A percentile compares a stretch with the other conserved stretches of the same genome.
phyloP scores from a whole-genome alignment of 2,888 invertebrate species.

The Steinernema scapterisci region DNA sequence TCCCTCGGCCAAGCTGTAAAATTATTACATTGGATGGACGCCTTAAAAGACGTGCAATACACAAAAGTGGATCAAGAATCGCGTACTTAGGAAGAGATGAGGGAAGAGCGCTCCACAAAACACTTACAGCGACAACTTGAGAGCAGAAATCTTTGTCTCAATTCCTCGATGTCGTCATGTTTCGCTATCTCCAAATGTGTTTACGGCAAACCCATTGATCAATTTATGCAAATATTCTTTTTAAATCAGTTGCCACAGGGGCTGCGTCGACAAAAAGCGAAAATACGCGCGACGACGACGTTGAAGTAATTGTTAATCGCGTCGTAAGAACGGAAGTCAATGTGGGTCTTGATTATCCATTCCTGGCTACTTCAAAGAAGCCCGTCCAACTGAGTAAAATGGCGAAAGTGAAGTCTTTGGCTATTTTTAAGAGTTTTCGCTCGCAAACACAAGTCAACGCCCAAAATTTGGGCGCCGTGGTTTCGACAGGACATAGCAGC shows the following conservation, averaged over 20 bases:
- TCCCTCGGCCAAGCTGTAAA: no score
- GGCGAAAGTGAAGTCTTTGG: neutral
- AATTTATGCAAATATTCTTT: slow-evolving; percentile 22
- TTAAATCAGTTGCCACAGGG: neutral
- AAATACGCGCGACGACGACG: slow-evolving; percentile 21
- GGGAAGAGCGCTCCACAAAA: neutral
- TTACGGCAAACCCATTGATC: slow-evolving; percentile 8
- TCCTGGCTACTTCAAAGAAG: slow-evolving; percentile 26
- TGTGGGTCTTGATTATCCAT: slow-evolving; percentile 30
- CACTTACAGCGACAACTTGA: slow-evolving; percentile 1
- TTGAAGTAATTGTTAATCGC: slow-evolving; percentile 27
- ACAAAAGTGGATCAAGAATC: no score
- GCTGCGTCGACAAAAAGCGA: neutral
- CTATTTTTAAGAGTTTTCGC: slow-evolving; percentile 15
- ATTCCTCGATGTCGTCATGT: neutral
- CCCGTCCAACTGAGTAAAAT: slow-evolving; percentile 5
- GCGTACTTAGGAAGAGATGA: no score
- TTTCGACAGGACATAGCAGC: neutral
- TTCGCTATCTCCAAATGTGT: neutral
- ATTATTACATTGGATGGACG: no score
- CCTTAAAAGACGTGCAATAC: no score
- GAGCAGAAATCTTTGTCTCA: neutral
- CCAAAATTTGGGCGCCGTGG: neutral
- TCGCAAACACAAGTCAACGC: neutral
- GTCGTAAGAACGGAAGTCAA: slow-evolving; percentile 20